Evolutionary conservation across 1,140 invertebrate species (phyloP).

Genomic region (Tetranychus cinnabarinus): DNA sequence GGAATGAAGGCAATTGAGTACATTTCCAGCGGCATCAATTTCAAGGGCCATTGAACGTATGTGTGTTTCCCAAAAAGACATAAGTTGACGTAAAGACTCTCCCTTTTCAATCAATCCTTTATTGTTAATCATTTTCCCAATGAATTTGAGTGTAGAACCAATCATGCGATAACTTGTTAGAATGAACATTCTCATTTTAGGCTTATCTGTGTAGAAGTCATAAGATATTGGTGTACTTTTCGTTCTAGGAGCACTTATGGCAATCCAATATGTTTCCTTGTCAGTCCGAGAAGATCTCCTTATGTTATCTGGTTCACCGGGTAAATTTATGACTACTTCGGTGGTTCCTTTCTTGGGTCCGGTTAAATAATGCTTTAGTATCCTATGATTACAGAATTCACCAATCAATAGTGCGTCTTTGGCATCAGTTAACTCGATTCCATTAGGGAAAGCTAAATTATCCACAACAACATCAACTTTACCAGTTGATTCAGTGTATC

Average conservation of each 20-base stretch:
- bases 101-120: not conserved
- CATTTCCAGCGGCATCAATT: slow-evolving; percentile 36
- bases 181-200: slow-evolving; percentile 19
- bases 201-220: slow-evolving; percentile 18
- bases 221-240: slow-evolving; percentile 14
- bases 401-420: slow-evolving; percentile 44
- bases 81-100: slow-evolving; percentile 1
- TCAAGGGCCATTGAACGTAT: slow-evolving; percentile 28
- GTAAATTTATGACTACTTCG: slow-evolving; percentile 48
- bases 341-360: slow-evolving; percentile 39
- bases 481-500: slow-evolving; percentile 2
- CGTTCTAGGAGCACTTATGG: slow-evolving; percentile 25
- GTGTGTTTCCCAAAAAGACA: slow-evolving; percentile 1
- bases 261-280: slow-evolving; percentile 37
- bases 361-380: slow-evolving; percentile 43
- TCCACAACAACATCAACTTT: not conserved
- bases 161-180: slow-evolving; percentile 13
- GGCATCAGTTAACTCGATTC: slow-evolving; percentile 39
- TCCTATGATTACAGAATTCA: slow-evolving; percentile 23
- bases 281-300: slow-evolving; percentile 27
- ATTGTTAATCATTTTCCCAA: slow-evolving; percentile 1
- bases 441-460: slow-evolving; percentile 2
- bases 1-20: slow-evolving; percentile 25
- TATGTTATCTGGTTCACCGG: slow-evolving; percentile 54
- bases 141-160: slow-evolving; percentile 9